These are phyloP conservation scores for Toxotes jaculatrix DNA, from an alignment of 2,113 vertebrate species.

Conservation along the genomic window DNA sequence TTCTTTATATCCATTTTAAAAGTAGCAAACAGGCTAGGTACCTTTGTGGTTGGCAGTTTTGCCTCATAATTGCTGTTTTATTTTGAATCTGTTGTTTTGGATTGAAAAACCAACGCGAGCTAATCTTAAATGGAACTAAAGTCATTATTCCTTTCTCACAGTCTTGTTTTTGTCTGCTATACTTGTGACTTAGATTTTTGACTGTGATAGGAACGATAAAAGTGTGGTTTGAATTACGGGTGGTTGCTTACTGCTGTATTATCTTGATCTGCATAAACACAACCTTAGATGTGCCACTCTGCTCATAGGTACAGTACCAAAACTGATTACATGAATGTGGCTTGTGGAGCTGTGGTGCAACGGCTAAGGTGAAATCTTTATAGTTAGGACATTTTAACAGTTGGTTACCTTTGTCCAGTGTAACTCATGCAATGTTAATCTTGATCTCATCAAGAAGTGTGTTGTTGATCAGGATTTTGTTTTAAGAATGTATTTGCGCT, in stretches of 20 bases:
- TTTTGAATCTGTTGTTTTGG: background rate
- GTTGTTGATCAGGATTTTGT: background rate
- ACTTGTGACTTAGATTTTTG: background rate
- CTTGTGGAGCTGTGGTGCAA: too few relatives aligned
- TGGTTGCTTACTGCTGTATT: background rate
- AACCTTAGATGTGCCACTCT: background rate
- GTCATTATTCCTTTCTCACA: background rate
- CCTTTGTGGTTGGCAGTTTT: background rate
- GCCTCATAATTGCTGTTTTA: background rate
- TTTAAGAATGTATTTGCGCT: background rate
- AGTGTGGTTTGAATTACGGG: too few relatives aligned
- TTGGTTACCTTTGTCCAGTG: too few relatives aligned
- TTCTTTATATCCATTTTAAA: background rate
- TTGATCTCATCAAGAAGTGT: background rate
- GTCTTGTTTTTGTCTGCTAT: background rate
- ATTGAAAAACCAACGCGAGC: background rate
- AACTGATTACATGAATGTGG: background rate
- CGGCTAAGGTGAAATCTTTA: too few relatives aligned
- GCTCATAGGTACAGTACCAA: background rate
- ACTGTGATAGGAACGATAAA: background rate
- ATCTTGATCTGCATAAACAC: constrained; percentile 9
- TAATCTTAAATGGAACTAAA: background rate
- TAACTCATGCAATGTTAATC: background rate
- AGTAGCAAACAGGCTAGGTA: background rate
- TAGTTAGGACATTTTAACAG: too few relatives aligned